Percentiles rank a stretch among this genome's conserved stretches.
Conservation (phyloP, 2,797 vertebrate species). For the Coracias cyanogaster region DNA sequence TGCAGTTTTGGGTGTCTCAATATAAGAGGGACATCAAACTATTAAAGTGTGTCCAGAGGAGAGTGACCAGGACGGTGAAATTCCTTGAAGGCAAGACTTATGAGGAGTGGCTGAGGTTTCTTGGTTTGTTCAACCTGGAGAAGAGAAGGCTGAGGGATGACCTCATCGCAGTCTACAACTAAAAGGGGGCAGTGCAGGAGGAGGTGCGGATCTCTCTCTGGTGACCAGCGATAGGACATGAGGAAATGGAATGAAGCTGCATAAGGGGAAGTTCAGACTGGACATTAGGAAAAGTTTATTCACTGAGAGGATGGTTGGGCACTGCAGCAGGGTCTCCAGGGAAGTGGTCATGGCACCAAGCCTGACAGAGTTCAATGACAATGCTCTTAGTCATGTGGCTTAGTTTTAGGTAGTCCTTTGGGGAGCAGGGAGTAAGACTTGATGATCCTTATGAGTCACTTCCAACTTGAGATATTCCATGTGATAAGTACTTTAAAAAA, state of each 20-base stretch:
- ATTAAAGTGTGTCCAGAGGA: not conserved
- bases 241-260: not conserved
- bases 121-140: not conserved
- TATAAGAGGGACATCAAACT: not conserved
- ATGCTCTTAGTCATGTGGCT: not conserved
- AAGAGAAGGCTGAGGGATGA: not conserved
- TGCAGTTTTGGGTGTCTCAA: not conserved
- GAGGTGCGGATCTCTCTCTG: not conserved
- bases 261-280: not conserved
- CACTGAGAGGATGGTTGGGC: not conserved
- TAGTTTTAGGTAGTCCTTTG: not conserved
- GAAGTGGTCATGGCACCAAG: not conserved
- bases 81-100: not conserved
- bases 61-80: not conserved
- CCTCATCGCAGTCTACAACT: fast-evolving
- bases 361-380: not conserved
- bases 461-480: not conserved
- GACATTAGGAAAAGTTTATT: not conserved
- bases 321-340: fast-evolving
- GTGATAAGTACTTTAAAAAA: not conserved
- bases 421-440: not conserved
- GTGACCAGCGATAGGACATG: fast-evolving
- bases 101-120: no score
- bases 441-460: not conserved
- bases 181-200: fast-evolving